Conservation (phyloP, 64 coral and sea anemone genomes). For the Dendrophyllia cribrosa region DNA sequence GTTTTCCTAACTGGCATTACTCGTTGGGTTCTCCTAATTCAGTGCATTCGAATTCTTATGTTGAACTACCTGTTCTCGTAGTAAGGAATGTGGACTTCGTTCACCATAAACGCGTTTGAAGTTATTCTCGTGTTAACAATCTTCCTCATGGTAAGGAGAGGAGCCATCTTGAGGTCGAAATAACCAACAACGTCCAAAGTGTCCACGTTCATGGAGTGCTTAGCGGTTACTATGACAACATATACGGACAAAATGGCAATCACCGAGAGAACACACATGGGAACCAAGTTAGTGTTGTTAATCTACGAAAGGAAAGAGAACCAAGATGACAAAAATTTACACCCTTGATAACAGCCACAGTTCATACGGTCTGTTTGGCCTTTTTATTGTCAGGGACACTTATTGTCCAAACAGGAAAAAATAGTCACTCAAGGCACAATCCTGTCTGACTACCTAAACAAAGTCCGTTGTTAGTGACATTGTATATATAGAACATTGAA, state of each 20-base stretch:
- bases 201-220: slow-evolving; percentile 78
- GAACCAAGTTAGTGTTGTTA: slow-evolving; percentile 78
- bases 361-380: too few relatives aligned
- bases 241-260: slow-evolving; percentile 69
- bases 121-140: slow-evolving; percentile 85
- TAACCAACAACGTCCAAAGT: slow-evolving; percentile 74
- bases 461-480: too few relatives aligned
- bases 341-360: too few relatives aligned
- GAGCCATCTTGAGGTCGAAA: slow-evolving; percentile 84
- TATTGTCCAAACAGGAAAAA: too few relatives aligned
- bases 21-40: neutral
- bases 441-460: too few relatives aligned
- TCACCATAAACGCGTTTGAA: slow-evolving; percentile 74
- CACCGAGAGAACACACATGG: slow-evolving; percentile 64
- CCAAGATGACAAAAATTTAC: neutral
- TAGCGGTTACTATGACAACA: slow-evolving; percentile 88
- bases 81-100: slow-evolving; percentile 80
- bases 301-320: slow-evolving; percentile 18
- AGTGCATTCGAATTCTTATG: neutral
- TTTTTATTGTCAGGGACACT: too few relatives aligned
- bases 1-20: neutral
- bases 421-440: too few relatives aligned
- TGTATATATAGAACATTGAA: too few relatives aligned
- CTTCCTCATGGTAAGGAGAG: slow-evolving; percentile 74
- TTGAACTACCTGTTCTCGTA: slow-evolving; percentile 75